Conservation (phyloP, 2,113 vertebrate species). For the Sphyrna mokarran region DNA sequence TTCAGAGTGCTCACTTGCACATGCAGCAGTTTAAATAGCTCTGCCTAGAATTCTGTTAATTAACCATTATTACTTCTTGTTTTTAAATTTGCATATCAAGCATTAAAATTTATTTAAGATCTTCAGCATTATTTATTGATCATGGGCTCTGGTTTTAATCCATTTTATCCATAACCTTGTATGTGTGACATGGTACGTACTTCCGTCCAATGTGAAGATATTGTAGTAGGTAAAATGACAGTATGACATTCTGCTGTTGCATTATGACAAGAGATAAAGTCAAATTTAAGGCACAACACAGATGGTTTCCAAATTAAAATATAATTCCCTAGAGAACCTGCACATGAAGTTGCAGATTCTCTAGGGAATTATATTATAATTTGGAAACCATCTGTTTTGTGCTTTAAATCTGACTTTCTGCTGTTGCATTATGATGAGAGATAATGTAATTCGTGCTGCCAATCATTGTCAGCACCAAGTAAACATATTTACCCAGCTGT, state of each 20-base stretch:
- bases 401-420: not conserved
- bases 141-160: not conserved
- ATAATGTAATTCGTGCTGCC: not conserved
- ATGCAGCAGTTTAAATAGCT: not conserved
- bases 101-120: not conserved
- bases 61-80: not conserved
- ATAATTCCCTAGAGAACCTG: not conserved
- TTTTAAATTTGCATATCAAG: not conserved
- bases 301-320: constrained; percentile 7
- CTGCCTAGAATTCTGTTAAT: not conserved
- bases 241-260: too few species aligned
- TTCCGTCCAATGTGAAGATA: not conserved
- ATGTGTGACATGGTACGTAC: not conserved
- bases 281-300: not conserved
- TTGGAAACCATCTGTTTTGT: not conserved
- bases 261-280: not conserved
- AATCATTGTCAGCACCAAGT: not conserved
- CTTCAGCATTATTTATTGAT: not conserved
- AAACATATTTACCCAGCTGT: not conserved
- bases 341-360: not conserved
- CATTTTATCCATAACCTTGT: not conserved
- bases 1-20: not conserved
- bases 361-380: not conserved
- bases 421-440: too few species aligned
- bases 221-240: not conserved